These are phyloP conservation scores for Tridacna crocea DNA, from an alignment of 2,888 invertebrate species.

Conservation along the genomic window DNA sequence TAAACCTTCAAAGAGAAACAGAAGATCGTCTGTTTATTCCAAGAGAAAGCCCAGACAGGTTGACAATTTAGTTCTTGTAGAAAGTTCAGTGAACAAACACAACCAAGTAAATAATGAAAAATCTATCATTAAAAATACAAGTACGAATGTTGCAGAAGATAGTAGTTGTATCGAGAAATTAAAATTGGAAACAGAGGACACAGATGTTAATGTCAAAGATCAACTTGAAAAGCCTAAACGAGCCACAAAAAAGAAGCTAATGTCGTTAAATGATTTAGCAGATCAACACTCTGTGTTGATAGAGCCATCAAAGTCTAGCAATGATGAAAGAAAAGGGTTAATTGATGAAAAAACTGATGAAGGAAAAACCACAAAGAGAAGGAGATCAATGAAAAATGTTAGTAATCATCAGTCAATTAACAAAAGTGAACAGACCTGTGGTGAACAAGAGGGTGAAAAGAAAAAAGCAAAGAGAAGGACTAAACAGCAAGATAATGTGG, in stretches of 20 bases:
- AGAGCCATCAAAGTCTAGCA: constrained; percentile 62
- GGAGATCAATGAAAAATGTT: background rate
- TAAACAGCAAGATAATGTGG: background rate
- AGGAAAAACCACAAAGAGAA: background rate
- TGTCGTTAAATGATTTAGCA: constrained; percentile 60
- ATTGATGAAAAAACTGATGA: background rate
- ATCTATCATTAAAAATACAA: background rate
- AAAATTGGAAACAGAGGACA: background rate
- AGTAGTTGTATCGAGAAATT: background rate
- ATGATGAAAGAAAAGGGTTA: constrained; percentile 21
- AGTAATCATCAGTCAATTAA: background rate
- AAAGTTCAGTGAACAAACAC: background rate
- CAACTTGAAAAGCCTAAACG: background rate
- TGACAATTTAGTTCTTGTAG: background rate
- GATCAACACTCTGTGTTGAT: constrained; percentile 64
- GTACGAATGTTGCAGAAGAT: background rate
- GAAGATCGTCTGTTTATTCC: background rate
- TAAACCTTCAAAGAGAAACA: background rate
- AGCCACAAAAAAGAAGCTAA: constrained; percentile 64
- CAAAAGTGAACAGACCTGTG: background rate
- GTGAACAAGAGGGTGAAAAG: background rate
- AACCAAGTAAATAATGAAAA: too few species aligned
- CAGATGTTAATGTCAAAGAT: background rate
- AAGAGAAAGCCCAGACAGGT: background rate
- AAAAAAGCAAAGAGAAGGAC: background rate